phyloP scores from a whole-genome alignment of 1,140 invertebrate genomes.

The Caenorhabditis elegans region WBcel235 BX284606.5:5652001-5652500 shows the following conservation, averaged over 20 bases:
- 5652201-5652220: too few relatives aligned
- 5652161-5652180: slow-evolving; percentile 19
- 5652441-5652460: neutral
- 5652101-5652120: neutral
- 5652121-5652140: neutral
- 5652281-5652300: slow-evolving; percentile 15
- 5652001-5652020: neutral
- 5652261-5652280: neutral
- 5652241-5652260: neutral
- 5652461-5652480: neutral
- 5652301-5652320: neutral
- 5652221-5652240: neutral
- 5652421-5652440: slow-evolving; percentile 5
- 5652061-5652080: slow-evolving; percentile 14
- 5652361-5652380: neutral
- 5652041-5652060: slow-evolving; percentile 21
- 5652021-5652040: neutral
- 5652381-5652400: neutral
- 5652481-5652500: neutral
- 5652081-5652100: slow-evolving; percentile 12
- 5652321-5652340: neutral
- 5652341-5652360: neutral
- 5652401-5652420: neutral
- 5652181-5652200: neutral
- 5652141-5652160: neutral